Percentiles rank a stretch among this genome's conserved stretches.
Conservation (phyloP, 2,888 invertebrate genomes). For the Perizoma flavofasciatum region DNA sequence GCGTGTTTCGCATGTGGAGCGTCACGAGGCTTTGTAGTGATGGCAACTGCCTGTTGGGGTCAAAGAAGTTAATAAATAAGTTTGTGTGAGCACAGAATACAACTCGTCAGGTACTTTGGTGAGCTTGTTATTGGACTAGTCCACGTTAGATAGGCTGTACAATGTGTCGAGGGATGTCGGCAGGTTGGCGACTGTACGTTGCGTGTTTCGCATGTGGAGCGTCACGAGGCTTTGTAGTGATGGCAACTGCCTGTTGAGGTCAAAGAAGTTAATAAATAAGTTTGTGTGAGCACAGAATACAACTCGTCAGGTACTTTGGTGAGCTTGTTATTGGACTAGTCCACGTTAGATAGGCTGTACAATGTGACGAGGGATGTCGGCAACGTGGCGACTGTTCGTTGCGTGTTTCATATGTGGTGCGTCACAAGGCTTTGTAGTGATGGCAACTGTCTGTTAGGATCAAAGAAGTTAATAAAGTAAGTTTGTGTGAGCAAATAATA, state of each 20-base stretch:
- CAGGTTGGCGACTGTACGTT: conserved; percentile 95
- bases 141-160: conserved; percentile 62
- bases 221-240: conserved; percentile 94
- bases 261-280: neutral
- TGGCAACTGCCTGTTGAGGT: conserved; percentile 89
- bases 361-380: neutral
- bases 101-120: neutral
- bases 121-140: neutral
- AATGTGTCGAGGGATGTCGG: conserved; percentile 95
- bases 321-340: neutral
- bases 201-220: conserved; percentile 97
- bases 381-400: neutral
- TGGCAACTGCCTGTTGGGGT: conserved; percentile 89
- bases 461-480: too few species aligned
- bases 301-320: neutral
- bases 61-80: neutral
- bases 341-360: neutral
- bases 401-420: too few species aligned
- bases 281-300: too few species aligned
- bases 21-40: conserved; percentile 94
- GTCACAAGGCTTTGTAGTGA: too few species aligned
- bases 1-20: conserved; percentile 97
- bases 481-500: too few species aligned
- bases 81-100: too few species aligned
- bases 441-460: too few species aligned